Evolutionary conservation across 1,140 invertebrate species (phyloP).

Genomic region (Trachymyrmex septentrionalis): DNA sequence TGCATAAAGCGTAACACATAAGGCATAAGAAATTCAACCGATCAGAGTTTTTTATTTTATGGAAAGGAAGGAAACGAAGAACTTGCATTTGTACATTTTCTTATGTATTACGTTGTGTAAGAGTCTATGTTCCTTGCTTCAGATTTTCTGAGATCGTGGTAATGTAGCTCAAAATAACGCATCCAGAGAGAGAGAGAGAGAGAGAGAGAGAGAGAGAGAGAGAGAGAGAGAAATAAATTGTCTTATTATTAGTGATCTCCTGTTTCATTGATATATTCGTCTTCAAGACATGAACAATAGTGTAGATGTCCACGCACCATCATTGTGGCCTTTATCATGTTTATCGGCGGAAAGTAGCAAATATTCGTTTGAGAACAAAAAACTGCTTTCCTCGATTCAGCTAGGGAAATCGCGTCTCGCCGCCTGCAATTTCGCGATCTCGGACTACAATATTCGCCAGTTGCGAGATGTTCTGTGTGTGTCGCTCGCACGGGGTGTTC

Average conservation of each 20-base stretch:
- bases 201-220: background rate
- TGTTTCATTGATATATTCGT: background rate
- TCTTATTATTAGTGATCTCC: background rate
- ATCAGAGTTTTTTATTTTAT: too few relatives aligned
- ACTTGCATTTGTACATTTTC: too few relatives aligned
- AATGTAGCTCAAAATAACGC: too few relatives aligned
- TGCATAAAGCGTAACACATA: too few relatives aligned
- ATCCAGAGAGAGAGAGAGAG: too few relatives aligned
- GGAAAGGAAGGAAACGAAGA: too few relatives aligned
- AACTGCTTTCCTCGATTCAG: slow-evolving; percentile 64
- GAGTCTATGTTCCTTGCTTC: too few relatives aligned
- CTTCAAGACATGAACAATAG: background rate
- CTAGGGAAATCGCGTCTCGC: background rate
- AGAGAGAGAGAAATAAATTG: background rate
- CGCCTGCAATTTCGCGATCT: slow-evolving; percentile 62
- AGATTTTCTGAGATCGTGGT: too few relatives aligned
- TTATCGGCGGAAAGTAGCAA: slow-evolving; percentile 53
- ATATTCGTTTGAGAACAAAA: slow-evolving; percentile 62
- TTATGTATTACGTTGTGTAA: too few relatives aligned
- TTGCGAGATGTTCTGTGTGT: slow-evolving; percentile 55
- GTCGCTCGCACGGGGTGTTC: slow-evolving; percentile 67
- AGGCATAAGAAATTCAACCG: too few relatives aligned
- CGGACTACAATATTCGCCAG: slow-evolving; percentile 58
- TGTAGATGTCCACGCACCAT: too few relatives aligned
- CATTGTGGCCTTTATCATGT: slow-evolving; percentile 36